phyloP scores from a whole-genome alignment of 2,888 invertebrate species.

The Xylota sylvarum region DNA sequence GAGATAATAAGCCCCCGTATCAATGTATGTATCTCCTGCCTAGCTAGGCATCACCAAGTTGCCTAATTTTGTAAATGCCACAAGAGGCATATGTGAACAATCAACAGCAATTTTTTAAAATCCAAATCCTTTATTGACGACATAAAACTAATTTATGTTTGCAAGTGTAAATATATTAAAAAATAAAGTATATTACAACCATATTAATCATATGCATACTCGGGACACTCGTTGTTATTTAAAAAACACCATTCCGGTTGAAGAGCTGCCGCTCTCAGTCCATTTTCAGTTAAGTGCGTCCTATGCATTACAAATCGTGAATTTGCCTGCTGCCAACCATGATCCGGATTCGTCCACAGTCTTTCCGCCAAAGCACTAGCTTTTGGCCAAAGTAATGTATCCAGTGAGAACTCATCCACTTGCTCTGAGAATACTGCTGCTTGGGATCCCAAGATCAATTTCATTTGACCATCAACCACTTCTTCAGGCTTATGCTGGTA shows the following conservation, averaged over 20 bases:
- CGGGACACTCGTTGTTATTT: conserved; percentile 90
- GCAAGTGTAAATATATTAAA: too few species aligned
- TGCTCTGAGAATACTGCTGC: conserved; percentile 95
- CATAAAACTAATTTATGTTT: too few species aligned
- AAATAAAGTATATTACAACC: too few species aligned
- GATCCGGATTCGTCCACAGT: conserved; percentile 91
- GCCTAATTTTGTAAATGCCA: too few species aligned
- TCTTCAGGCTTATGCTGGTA: conserved; percentile 90
- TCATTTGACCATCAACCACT: conserved; percentile 86
- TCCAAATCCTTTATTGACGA: too few species aligned
- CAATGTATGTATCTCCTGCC: too few species aligned
- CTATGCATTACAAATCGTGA: conserved; percentile 89
- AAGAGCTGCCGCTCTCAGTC: conserved; percentile 89
- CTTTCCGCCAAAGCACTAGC: conserved; percentile 93
- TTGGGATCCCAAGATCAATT: conserved; percentile 89
- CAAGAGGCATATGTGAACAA: too few species aligned
- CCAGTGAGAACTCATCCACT: conserved; percentile 88
- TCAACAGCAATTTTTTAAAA: too few species aligned
- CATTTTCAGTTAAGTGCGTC: conserved; percentile 88
- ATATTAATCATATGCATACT: conserved; percentile 79
- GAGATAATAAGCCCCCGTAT: too few species aligned
- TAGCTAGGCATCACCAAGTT: too few species aligned
- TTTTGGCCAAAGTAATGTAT: conserved; percentile 92
- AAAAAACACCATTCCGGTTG: conserved; percentile 95
- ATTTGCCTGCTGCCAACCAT: conserved; percentile 89